phyloP scores from a whole-genome alignment of 2,113 vertebrate genomes.

The Dasyornis broadbenti region DNA sequence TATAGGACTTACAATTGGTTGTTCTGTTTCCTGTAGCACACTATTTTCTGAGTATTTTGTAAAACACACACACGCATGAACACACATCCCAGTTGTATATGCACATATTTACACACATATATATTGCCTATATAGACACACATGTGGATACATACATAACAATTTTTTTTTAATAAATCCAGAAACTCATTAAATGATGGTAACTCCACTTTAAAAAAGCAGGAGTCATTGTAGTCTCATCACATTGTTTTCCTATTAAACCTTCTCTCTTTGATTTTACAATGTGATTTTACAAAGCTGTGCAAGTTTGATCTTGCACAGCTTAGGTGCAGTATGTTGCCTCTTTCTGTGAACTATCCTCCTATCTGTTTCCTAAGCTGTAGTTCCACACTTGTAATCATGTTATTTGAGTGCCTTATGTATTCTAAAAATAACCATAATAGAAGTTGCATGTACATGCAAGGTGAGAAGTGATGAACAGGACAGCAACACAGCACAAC shows the following conservation, averaged over 20 bases:
- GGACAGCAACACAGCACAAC: not conserved
- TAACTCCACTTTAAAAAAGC: not conserved
- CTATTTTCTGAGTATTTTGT: not conserved
- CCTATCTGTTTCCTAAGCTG: slow-evolving; percentile 50
- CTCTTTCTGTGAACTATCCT: slow-evolving; percentile 19
- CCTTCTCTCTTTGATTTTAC: not conserved
- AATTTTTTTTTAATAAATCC: not conserved
- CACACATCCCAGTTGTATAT: not conserved
- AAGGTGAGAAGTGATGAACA: slow-evolving; percentile 63
- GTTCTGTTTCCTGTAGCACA: not conserved
- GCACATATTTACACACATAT: not conserved
- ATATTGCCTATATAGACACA: not conserved
- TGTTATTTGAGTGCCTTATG: slow-evolving; percentile 54
- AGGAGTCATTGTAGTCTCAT: not conserved
- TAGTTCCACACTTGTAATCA: slow-evolving; percentile 55
- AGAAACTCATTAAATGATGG: not conserved
- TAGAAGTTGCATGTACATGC: slow-evolving; percentile 52
- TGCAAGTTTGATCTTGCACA: slow-evolving; percentile 33
- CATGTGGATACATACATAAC: rapidly evolving
- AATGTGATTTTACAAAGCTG: too few species aligned
- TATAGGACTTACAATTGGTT: not conserved
- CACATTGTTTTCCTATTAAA: not conserved
- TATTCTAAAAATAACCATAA: slow-evolving; percentile 57
- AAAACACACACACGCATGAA: not conserved
- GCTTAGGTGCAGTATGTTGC: slow-evolving; percentile 7